These are phyloP conservation scores for Phylloscopus trochiloides DNA, from an alignment of 2,113 vertebrate species.

Conservation along the genomic window DNA sequence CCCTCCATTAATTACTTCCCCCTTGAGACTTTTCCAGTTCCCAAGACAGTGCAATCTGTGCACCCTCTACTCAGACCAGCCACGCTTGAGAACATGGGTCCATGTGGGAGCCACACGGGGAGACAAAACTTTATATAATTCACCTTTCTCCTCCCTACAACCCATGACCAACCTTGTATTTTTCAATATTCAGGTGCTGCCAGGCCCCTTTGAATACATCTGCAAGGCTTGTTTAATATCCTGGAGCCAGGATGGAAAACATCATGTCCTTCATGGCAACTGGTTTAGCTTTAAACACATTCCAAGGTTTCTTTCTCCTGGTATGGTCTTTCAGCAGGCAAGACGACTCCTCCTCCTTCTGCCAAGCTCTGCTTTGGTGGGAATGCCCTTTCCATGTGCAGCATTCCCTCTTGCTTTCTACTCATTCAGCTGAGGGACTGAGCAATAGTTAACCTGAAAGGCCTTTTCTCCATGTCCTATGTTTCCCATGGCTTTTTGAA, in stretches of 20 bases:
- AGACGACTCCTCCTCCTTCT: background rate
- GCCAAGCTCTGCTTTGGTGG: background rate
- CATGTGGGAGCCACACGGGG: fast-evolving
- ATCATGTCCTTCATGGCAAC: background rate
- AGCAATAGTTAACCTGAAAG: background rate
- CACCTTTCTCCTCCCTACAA: background rate
- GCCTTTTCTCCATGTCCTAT: fast-evolving
- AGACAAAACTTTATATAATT: background rate
- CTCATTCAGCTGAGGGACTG: background rate
- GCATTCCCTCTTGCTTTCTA: background rate
- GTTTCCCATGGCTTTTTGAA: background rate
- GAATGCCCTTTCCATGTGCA: background rate
- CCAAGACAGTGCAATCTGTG: background rate
- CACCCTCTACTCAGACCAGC: background rate
- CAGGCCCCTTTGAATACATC: background rate
- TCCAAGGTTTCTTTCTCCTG: background rate
- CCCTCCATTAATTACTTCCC: background rate
- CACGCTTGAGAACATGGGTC: background rate
- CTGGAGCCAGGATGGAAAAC: background rate
- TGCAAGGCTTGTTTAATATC: background rate
- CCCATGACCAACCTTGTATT: background rate
- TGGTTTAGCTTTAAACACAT: background rate
- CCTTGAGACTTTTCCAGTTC: background rate
- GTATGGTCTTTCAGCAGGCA: background rate
- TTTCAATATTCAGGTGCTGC: background rate